Conservation (phyloP, 1,140 invertebrate species). For the Samia ricini region DNA sequence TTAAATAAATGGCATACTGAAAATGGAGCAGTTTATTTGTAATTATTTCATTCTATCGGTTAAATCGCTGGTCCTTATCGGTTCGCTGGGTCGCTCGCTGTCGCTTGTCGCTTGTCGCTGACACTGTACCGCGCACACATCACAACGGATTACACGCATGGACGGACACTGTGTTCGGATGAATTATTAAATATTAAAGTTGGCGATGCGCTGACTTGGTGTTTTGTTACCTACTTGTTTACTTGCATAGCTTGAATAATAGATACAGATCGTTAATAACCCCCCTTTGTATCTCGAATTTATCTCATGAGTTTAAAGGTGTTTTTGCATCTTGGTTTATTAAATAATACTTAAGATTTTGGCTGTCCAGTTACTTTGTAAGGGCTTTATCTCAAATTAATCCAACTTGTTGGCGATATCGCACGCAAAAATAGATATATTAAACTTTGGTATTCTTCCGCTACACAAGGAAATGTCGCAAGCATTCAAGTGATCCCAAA, state of each 20-base stretch:
- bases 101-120: slow-evolving; percentile 22
- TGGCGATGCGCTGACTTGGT: slow-evolving; percentile 26
- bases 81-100: background rate
- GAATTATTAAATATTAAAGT: slow-evolving; percentile 61
- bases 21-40: too few species aligned
- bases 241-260: slow-evolving; percentile 2
- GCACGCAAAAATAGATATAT: too few species aligned
- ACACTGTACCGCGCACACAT: slow-evolving; percentile 32
- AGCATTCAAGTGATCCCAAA: too few species aligned
- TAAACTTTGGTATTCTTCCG: too few species aligned
- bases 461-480: too few species aligned
- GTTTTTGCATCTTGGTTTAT: too few species aligned
- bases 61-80: background rate
- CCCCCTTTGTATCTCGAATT: background rate
- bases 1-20: too few species aligned
- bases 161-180: slow-evolving; percentile 45
- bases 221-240: slow-evolving; percentile 35
- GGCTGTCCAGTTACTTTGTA: too few species aligned
- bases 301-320: background rate
- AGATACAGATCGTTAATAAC: background rate
- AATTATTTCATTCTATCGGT: too few species aligned
- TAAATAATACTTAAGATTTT: too few species aligned
- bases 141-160: slow-evolving; percentile 53
- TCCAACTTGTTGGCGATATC: too few species aligned
- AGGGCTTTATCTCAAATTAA: too few species aligned